Percentiles rank a stretch among this genome's conserved stretches.
Conservation (phyloP, 1,140 invertebrate genomes). For the Cotesia vestalis region DNA sequence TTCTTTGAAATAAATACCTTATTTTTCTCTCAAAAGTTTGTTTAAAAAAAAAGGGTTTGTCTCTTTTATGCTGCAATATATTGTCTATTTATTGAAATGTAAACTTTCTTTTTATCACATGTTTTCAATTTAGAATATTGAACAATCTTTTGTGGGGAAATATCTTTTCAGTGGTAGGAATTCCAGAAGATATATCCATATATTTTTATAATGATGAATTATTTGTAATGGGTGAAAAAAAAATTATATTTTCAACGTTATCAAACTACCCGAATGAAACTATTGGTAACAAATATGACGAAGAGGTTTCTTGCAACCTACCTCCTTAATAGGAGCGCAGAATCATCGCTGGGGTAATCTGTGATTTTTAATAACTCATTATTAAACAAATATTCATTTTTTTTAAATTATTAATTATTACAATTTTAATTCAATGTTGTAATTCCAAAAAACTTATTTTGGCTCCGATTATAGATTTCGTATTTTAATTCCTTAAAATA, state of each 20-base stretch:
- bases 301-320: constrained; percentile 52
- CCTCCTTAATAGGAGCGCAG: constrained; percentile 53
- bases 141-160: no score
- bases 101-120: no score
- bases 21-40: no score
- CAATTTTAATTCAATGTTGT: not conserved
- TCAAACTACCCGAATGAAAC: not conserved
- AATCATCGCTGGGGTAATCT: constrained; percentile 39
- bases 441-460: no score
- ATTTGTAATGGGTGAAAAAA: not conserved
- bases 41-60: no score
- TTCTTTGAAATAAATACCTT: no score
- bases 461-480: not conserved
- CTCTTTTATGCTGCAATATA: no score
- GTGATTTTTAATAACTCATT: constrained; percentile 34
- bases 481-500: not conserved
- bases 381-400: constrained; percentile 17
- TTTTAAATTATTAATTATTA: constrained; percentile 3
- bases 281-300: constrained; percentile 49
- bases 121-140: no score
- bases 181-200: no score
- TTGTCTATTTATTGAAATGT: no score
- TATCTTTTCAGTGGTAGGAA: no score
- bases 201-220: not conserved
- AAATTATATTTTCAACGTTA: not conserved